Evolutionary conservation across 2,797 vertebrate genomes (phyloP).

Genomic region (Hoplostethus mediterraneus): DNA sequence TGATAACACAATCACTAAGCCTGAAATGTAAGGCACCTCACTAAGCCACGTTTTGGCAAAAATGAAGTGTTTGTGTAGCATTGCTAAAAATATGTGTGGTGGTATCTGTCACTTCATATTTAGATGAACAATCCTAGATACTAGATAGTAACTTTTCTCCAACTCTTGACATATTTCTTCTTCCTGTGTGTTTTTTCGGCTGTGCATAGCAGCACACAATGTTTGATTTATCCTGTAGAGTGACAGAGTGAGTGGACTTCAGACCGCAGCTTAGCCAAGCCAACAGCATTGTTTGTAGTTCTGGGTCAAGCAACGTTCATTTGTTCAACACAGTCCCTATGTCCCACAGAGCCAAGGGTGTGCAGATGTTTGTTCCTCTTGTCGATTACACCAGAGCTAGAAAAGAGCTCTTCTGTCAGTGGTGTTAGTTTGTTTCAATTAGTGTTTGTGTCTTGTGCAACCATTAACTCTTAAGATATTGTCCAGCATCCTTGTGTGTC

Average conservation of each 20-base stretch:
- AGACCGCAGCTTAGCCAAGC: conserved; percentile 68
- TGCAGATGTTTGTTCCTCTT: conserved; percentile 52
- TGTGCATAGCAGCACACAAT: not conserved
- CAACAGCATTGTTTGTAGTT: conserved; percentile 73
- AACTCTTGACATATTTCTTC: not conserved
- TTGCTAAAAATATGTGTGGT: conserved; percentile 9
- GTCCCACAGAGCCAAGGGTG: conserved; percentile 55
- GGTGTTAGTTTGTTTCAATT: conserved; percentile 27
- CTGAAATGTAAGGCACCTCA: conserved; percentile 31
- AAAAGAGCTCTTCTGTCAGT: conserved; percentile 36
- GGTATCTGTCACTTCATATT: not conserved
- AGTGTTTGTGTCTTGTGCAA: not conserved
- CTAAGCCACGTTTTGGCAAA: not conserved
- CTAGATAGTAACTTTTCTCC: not conserved
- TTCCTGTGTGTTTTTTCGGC: conserved; percentile 10
- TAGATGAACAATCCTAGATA: not conserved
- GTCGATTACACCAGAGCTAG: conserved; percentile 43
- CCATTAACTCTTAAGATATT: not conserved
- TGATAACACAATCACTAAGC: conserved; percentile 54
- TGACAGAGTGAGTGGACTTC: conserved; percentile 65
- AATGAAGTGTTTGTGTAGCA: conserved; percentile 2
- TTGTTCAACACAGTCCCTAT: conserved; percentile 50
- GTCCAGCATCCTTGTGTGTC: not conserved
- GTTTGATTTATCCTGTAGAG: conserved; percentile 33
- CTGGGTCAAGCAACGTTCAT: conserved; percentile 65